Evolutionary conservation across 2,113 vertebrate genomes (phyloP).

Genomic region (Poecilia latipinna): DNA sequence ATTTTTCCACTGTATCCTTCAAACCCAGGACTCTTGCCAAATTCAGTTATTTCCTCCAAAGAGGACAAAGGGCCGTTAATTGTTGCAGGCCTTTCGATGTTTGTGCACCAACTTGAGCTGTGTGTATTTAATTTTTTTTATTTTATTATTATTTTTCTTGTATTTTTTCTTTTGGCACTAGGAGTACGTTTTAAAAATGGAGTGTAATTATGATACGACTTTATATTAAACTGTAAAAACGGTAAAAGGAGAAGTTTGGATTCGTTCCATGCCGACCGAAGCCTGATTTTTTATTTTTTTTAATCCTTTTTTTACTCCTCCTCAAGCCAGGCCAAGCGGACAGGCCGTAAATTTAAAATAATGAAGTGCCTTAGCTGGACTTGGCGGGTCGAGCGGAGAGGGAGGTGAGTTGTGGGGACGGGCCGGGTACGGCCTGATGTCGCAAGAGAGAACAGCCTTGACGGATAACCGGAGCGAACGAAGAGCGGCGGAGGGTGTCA

Average conservation of each 20-base stretch:
- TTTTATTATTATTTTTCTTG: conserved; percentile 57
- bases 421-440: conserved; percentile 27
- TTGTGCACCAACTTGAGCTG: too few relatives aligned
- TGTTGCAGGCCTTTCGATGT: too few relatives aligned
- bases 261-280: not conserved
- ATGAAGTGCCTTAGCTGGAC: conserved; percentile 69
- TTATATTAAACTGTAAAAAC: conserved; percentile 68
- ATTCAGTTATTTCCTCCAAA: too few relatives aligned
- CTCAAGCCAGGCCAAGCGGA: conserved; percentile 66
- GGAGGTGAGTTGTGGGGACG: conserved; percentile 47
- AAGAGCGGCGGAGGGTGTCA: conserved; percentile 35
- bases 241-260: conserved; percentile 47
- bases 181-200: not conserved
- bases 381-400: conserved; percentile 56
- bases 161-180: conserved; percentile 12
- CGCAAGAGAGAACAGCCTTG: conserved; percentile 31
- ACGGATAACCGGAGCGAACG: conserved; percentile 15
- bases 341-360: conserved; percentile 81
- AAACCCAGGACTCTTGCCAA: too few relatives aligned
- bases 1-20: too few relatives aligned
- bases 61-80: too few relatives aligned
- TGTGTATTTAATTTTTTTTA: too few relatives aligned
- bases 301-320: conserved; percentile 69
- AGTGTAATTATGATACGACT: conserved; percentile 74
- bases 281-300: conserved; percentile 18